phyloP scores from a whole-genome alignment of 2,113 vertebrate genomes.

The Dipodomys stephensi region DNA sequence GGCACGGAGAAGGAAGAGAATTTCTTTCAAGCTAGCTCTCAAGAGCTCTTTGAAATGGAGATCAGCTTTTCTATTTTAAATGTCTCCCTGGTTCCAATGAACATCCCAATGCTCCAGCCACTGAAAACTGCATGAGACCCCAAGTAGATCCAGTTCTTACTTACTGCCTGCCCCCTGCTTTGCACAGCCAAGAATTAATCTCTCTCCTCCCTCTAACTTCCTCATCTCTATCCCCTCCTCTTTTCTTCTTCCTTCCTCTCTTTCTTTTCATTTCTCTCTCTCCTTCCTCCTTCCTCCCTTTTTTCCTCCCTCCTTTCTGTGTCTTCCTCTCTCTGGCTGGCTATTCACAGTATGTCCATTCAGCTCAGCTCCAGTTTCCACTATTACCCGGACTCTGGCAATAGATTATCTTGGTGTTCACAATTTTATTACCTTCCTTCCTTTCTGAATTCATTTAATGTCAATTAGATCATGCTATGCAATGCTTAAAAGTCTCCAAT shows the following conservation, averaged over 20 bases:
- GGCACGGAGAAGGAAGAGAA: not conserved
- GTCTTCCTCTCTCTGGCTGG: not conserved
- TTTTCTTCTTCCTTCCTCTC: not conserved
- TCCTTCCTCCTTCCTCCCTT: too few species aligned
- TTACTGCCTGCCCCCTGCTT: too few species aligned
- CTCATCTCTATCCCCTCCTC: too few species aligned
- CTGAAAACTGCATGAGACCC: not conserved
- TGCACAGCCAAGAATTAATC: not conserved
- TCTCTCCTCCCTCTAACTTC: not conserved
- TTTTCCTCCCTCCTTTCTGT: not conserved
- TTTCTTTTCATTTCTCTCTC: too few species aligned
- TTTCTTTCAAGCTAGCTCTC: not conserved
- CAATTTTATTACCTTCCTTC: not conserved
- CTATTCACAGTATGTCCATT: not conserved
- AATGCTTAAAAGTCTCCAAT: not conserved
- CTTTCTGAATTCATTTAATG: not conserved
- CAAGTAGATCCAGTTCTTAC: accelerated
- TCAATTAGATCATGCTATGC: not conserved
- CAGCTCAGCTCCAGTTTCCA: not conserved
- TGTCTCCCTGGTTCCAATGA: not conserved
- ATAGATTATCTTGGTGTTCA: not conserved
- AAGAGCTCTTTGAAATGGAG: not conserved
- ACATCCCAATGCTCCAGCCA: not conserved
- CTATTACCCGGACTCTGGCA: not conserved
- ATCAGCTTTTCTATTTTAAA: not conserved